Evolutionary conservation across 2,797 vertebrate genomes (phyloP).

Genomic region (Gouania willdenowi): DNA sequence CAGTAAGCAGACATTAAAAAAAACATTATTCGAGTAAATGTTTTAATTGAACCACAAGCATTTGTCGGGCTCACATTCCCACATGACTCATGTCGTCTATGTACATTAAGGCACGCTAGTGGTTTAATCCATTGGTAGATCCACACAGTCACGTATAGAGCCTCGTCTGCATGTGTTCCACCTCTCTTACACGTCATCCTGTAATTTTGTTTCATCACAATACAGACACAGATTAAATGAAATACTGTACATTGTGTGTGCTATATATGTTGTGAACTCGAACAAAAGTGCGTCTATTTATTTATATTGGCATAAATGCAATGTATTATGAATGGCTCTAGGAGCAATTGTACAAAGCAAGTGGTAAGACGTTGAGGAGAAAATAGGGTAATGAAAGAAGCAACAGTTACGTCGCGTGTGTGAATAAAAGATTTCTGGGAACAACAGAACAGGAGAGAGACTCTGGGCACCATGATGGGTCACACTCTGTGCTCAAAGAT

Average conservation of each 20-base stretch:
- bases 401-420: conserved; percentile 30
- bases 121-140: conserved; percentile 7
- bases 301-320: no score
- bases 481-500: conserved; percentile 62
- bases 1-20: no score
- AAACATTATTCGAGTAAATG: no score
- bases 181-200: conserved; percentile 1
- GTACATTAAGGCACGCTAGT: not conserved
- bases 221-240: conserved; percentile 10
- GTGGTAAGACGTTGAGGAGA: not conserved
- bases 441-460: conserved; percentile 47
- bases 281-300: no score
- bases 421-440: conserved; percentile 38
- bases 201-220: conserved; percentile 9
- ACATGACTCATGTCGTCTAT: not conserved
- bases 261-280: not conserved
- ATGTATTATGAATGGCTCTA: conserved; percentile 5
- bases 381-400: conserved; percentile 5
- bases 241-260: conserved; percentile 1
- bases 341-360: no score
- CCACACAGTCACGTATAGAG: conserved; percentile 1
- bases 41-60: no score
- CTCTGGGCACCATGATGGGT: conserved; percentile 58
- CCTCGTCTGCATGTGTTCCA: conserved; percentile 6
- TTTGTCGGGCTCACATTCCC: no score